A percentile compares a stretch with the other conserved stretches of the same genome.
phyloP scores from a whole-genome alignment of 2,888 invertebrate genomes.

The Ophion slaviceki region DNA sequence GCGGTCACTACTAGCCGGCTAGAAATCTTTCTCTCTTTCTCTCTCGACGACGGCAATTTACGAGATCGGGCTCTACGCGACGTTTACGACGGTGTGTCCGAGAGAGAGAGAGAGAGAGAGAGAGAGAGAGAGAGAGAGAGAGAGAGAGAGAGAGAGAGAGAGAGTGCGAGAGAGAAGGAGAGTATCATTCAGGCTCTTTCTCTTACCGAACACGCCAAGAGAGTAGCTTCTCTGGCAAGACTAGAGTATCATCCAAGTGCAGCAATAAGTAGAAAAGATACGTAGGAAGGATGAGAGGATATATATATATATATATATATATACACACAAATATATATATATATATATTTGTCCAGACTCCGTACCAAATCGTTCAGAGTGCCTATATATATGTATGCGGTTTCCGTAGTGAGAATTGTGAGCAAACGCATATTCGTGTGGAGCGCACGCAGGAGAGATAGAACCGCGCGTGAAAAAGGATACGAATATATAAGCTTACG shows the following conservation, averaged over 20 bases:
- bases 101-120: constrained; percentile 8
- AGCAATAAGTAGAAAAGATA: constrained; percentile 33
- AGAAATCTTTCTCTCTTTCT: constrained; percentile 54
- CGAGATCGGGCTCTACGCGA: constrained; percentile 74
- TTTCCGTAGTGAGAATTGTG: background rate
- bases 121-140: constrained; percentile 17
- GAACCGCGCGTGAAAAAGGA: constrained; percentile 52
- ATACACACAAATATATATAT: too few species aligned
- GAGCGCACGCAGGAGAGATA: constrained; percentile 47
- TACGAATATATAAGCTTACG: constrained; percentile 1
- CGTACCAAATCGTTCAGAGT: constrained; percentile 52
- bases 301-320: too few species aligned
- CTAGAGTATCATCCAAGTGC: constrained; percentile 38
- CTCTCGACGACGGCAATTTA: constrained; percentile 76
- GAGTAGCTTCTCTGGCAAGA: constrained; percentile 37
- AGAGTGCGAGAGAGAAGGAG: background rate
- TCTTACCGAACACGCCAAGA: background rate
- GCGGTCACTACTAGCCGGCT: constrained; percentile 23
- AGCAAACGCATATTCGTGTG: constrained; percentile 15
- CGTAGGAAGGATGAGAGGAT: constrained; percentile 19
- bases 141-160: constrained; percentile 7
- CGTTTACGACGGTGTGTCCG: constrained; percentile 66
- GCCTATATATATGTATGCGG: background rate
- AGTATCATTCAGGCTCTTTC: constrained; percentile 17
- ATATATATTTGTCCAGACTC: constrained; percentile 10